Percentiles rank a stretch among this genome's conserved stretches.
These are phyloP conservation scores for Istiophorus platypterus DNA, from an alignment of 2,113 vertebrate genomes.

Conservation along the genomic window DNA sequence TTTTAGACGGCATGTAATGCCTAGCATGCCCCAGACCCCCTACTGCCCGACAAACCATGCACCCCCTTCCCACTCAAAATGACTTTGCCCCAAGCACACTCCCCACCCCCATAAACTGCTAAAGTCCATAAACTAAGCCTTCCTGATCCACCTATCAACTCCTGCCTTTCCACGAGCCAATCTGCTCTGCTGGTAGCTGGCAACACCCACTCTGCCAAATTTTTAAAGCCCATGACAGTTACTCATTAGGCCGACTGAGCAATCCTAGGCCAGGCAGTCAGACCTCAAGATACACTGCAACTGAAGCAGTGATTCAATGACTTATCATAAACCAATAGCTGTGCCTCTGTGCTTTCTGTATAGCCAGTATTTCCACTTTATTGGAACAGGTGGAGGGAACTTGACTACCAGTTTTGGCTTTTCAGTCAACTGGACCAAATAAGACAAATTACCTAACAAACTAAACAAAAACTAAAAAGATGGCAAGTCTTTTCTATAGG, in stretches of 20 bases:
- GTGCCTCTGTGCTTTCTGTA: background rate
- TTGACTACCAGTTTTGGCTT: background rate
- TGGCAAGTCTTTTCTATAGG: background rate
- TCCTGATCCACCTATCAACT: constrained; percentile 6
- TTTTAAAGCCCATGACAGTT: background rate
- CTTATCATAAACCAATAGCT: background rate
- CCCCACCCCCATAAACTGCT: constrained; percentile 41
- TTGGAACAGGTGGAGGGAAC: background rate
- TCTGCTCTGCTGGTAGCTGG: background rate
- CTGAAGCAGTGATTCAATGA: background rate
- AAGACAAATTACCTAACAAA: background rate
- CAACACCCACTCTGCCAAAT: constrained; percentile 20
- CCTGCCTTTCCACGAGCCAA: constrained; percentile 20
- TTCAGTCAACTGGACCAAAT: background rate
- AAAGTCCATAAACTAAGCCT: constrained; percentile 42
- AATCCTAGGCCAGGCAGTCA: background rate
- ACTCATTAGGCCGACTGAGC: constrained; percentile 6
- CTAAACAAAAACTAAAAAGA: background rate
- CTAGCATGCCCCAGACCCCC: constrained; percentile 60
- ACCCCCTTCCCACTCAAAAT: constrained; percentile 48
- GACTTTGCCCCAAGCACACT: constrained; percentile 56
- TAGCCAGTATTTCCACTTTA: background rate
- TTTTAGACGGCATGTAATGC: constrained; percentile 71
- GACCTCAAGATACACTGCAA: background rate
- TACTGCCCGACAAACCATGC: constrained; percentile 47